Evolutionary conservation across 2,113 vertebrate species (phyloP), one percentile per base, ranked within the genome.

Genomic region (Pavo muticus): DNA sequence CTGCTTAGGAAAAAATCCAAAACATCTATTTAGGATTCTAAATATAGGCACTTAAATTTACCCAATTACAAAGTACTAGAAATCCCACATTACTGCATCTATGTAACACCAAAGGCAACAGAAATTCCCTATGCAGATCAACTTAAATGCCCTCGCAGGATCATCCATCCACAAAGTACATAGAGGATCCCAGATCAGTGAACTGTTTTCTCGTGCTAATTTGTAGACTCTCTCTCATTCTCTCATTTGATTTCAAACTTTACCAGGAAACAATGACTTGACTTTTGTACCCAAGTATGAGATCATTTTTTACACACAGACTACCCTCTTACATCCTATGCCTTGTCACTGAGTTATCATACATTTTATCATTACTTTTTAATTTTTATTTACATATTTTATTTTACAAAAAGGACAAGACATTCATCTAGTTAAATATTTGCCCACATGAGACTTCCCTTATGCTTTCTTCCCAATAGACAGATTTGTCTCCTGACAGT

Each of bases 1-100:
- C 95, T 96, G 92, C 88, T 94, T 84, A 57, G 92, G 84, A 90
- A 52, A 93, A 90, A 86, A 81, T 88, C 92, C 95, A 95, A 95
- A 88, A 68, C 79, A 88, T 86, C 88, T 88, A 84, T 92, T 94
- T 93, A 80, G 83, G 21, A 9, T 90, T 94, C 94, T 84, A 95
- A 94, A 96, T 90, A 94, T 95, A 96, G 45, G 17, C 45, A 84
- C 84, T 86, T 91, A 84, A 94, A 84, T 88, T 44, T 90, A 90
- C 35, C 35, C 94, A 92, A 94, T 90, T 96, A 88, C 76, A 88
- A 94, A 86, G 92, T 70, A 74, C 60, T 77, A 90, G 85, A 94
- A 95, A 78, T 70, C 69, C 39, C 76, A 90, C 47, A 87, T 57
- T 86, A 94, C 23, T 63, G 50, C 25, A 90, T 35, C 61, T 75